Evolutionary conservation across 2,888 invertebrate genomes (phyloP), one percentile per base, ranked within the genome.

Genomic region (Alcis repandata): DNA sequence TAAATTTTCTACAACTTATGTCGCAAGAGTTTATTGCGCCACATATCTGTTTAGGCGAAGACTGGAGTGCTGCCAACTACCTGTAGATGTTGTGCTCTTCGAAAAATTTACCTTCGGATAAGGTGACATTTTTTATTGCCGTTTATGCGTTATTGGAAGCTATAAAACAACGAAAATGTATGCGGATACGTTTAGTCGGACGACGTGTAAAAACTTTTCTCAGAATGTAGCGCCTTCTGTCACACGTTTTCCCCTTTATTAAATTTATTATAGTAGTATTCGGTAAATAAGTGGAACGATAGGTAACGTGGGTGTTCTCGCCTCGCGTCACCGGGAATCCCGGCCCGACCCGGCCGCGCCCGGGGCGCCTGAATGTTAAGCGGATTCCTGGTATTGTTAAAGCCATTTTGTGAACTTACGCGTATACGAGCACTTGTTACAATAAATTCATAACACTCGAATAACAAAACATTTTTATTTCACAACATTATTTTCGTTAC

Each of bases 21-120:
- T 78, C 79, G 77, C 74, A 66, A 75, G 67, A 80, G 77, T 79
- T 85, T 84, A 85, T 84, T 82, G 82, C 81, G 78, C 77, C 80
- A 84, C 82, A 83, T 83, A 85, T 87, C 79, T 83, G 80, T 83
- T 76, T 86, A 89, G 85, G 85, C 89, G 80, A 80, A 78, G 75
- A 76, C 86, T 91, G 92, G 92, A 89, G 74, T 72, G 67, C 74
- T 84, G 91, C 92, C 91, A 92, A 92, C 92, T 87, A 92, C 92
- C 91, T 92, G 92, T 92, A 82, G 92, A 87, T 79, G 78, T 79
- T 80, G 72, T 78, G 74, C 82, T 83, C 81, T 84, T 83, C 74
- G 72, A 76, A 73, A 83, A 84, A 87, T 86, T 83, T 84, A 85
- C 80, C 76, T 77, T 76, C 75, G 74, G 68, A 71, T 80, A 73